Percentiles rank a stretch among this genome's conserved stretches.
phyloP scores from a whole-genome alignment of 2,113 vertebrate species.

The Gymnarchus niloticus region DNA sequence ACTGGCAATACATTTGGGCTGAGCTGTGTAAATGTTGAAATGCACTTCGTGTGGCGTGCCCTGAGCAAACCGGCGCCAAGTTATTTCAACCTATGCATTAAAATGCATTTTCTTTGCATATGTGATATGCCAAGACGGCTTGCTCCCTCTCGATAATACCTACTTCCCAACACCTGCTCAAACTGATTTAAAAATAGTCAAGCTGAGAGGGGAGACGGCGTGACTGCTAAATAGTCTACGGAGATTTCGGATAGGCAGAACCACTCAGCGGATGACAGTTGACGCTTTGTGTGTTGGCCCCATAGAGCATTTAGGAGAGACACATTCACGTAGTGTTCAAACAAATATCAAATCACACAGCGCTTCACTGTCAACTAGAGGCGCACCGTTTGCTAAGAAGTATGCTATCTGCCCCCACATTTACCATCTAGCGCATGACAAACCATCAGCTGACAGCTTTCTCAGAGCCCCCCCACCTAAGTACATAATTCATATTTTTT shows the following conservation, averaged over 20 bases:
- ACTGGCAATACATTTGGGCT: background rate
- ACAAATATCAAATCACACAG: constrained; percentile 29
- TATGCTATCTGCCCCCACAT: background rate
- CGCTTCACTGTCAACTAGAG: constrained; percentile 25
- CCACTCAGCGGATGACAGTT: constrained; percentile 20
- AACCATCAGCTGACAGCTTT: constrained; percentile 17
- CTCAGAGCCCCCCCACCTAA: background rate
- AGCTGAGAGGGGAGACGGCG: background rate
- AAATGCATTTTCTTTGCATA: constrained; percentile 13
- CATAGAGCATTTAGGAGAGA: constrained; percentile 16
- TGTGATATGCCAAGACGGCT: background rate
- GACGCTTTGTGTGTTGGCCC: constrained; percentile 19
- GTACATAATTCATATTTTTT: constrained; percentile 19
- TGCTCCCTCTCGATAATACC: constrained; percentile 10
- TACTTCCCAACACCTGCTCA: constrained; percentile 21
- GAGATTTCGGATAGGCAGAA: constrained; percentile 23
- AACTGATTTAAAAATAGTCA: constrained; percentile 24
- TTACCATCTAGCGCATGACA: background rate
- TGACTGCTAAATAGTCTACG: constrained; percentile 20
- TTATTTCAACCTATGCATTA: background rate
- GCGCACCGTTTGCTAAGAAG: constrained; percentile 18
- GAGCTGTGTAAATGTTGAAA: background rate
- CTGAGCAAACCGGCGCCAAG: background rate
- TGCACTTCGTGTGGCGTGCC: background rate
- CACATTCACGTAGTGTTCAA: constrained; percentile 24